Percentiles rank a stretch among this genome's conserved stretches.
phyloP scores from a whole-genome alignment of 1,140 invertebrate genomes.

The Sinella curviseta region DNA sequence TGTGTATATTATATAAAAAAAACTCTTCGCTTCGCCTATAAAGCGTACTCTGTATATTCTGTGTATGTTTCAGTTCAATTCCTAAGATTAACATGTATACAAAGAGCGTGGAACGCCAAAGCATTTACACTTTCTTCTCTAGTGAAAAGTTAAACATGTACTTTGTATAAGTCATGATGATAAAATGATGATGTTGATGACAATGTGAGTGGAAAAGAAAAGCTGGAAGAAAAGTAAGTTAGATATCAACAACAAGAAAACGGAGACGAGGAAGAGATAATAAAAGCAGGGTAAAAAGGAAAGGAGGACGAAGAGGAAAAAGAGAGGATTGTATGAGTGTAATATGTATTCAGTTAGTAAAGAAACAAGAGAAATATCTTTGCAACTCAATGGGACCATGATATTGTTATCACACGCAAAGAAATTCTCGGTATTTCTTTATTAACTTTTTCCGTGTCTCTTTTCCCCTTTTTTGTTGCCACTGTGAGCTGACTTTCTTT shows the following conservation, averaged over 20 bases:
- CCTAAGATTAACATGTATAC: background rate
- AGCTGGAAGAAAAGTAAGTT: background rate
- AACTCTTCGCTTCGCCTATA: too few species aligned
- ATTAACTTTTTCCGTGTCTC: constrained; percentile 30
- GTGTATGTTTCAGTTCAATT: background rate
- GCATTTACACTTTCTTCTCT: background rate
- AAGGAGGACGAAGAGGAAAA: constrained; percentile 3
- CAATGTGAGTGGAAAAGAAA: background rate
- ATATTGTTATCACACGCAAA: constrained; percentile 44
- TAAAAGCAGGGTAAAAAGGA: background rate
- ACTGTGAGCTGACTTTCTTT: background rate
- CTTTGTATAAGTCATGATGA: background rate
- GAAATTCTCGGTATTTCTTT: constrained; percentile 44
- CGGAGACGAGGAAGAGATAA: background rate
- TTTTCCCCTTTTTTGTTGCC: background rate
- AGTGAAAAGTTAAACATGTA: background rate
- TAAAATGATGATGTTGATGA: background rate
- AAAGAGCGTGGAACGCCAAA: background rate
- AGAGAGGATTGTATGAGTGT: background rate
- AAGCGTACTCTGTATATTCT: background rate
- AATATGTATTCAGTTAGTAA: constrained; percentile 22
- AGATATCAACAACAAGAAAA: background rate
- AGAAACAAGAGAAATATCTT: constrained; percentile 20
- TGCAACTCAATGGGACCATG: constrained; percentile 28
- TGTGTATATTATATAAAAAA: too few species aligned